These are phyloP conservation scores for Mythimna impura DNA, from an alignment of 2,888 invertebrate genomes.

Conservation along the genomic window DNA sequence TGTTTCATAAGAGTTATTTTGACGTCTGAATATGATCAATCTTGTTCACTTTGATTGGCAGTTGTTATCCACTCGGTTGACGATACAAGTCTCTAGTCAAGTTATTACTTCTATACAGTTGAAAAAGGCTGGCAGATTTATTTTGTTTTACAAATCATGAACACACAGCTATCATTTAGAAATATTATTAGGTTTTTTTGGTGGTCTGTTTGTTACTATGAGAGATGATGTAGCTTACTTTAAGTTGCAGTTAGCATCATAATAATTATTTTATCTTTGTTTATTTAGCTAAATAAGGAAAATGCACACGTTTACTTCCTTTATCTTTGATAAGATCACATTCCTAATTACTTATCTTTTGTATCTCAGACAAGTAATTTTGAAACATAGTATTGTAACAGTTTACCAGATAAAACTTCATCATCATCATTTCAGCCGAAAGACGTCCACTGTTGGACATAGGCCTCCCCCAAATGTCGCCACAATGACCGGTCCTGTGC, in stretches of 20 bases:
- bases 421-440: no score
- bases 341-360: not conserved
- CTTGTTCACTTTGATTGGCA: slow-evolving; percentile 36
- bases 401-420: not conserved
- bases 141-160: not conserved
- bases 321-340: not conserved
- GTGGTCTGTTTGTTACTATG: not conserved
- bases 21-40: slow-evolving; percentile 35
- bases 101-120: slow-evolving; percentile 9
- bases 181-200: not conserved
- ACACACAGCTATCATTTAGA: not conserved
- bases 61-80: slow-evolving; percentile 4
- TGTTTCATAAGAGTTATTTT: slow-evolving; percentile 1
- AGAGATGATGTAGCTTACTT: not conserved
- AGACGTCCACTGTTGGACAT: no score
- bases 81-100: slow-evolving; percentile 3
- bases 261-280: not conserved
- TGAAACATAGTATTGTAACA: not conserved
- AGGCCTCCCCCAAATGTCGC: no score
- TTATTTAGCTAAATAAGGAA: not conserved
- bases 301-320: not conserved
- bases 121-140: not conserved
- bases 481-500: no score
- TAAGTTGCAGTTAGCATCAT: not conserved
- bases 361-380: not conserved